Conservation (phyloP, 2,888 invertebrate genomes). For the Crepidodera aurea region DNA sequence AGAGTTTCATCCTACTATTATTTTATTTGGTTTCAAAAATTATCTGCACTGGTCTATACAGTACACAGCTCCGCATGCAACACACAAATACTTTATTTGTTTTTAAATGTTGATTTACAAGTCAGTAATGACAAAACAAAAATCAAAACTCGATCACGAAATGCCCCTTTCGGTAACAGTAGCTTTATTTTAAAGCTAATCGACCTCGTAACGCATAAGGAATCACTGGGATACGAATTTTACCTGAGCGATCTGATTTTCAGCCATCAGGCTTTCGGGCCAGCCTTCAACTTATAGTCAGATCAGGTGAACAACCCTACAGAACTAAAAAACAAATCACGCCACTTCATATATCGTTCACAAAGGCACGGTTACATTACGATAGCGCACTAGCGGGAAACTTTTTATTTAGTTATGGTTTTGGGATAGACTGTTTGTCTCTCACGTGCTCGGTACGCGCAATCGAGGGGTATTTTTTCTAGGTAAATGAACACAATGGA, state of each 20-base stretch:
- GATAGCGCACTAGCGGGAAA: not conserved
- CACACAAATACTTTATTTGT: no score
- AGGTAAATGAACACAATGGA: not conserved
- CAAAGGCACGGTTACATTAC: constrained; percentile 11
- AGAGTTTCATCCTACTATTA: no score
- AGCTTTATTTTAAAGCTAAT: no score
- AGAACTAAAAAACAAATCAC: constrained; percentile 25
- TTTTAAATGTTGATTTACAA: no score
- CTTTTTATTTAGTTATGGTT: not conserved
- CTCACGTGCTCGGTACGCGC: constrained; percentile 13
- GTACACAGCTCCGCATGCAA: no score
- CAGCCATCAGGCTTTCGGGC: constrained; percentile 60
- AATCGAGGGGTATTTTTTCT: not conserved
- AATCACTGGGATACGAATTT: constrained; percentile 30
- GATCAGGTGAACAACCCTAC: constrained; percentile 29
- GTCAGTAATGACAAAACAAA: no score
- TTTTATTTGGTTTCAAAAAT: no score
- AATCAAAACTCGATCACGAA: no score
- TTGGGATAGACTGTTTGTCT: not conserved
- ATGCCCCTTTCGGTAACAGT: no score
- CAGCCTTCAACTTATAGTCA: constrained; percentile 37
- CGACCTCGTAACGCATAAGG: no score
- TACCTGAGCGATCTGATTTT: constrained; percentile 69
- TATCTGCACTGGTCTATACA: no score
- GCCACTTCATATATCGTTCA: not conserved